Conservation (phyloP, 2,888 invertebrate genomes). For the Anagyrus pseudococci region DNA sequence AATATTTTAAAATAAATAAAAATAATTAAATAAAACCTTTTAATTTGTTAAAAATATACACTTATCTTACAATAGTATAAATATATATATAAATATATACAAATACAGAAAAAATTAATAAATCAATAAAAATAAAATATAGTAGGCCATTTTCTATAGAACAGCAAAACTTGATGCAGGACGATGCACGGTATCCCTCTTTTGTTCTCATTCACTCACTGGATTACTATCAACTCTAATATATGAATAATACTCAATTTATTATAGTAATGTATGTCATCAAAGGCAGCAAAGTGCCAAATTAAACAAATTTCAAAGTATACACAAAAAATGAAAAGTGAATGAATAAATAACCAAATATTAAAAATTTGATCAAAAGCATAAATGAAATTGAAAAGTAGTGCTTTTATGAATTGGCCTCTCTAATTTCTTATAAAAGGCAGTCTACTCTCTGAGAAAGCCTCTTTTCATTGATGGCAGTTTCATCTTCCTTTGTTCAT, state of each 20-base stretch:
- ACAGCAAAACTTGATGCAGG: conserved; percentile 13
- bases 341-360: background rate
- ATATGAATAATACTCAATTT: conserved; percentile 19
- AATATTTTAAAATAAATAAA: background rate
- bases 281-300: conserved; percentile 36
- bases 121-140: conserved; percentile 2
- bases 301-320: conserved; percentile 21
- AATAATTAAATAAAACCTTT: background rate
- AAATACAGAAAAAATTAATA: background rate
- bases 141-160: conserved; percentile 21
- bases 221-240: conserved; percentile 1
- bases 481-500: conserved; percentile 19
- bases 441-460: conserved; percentile 26
- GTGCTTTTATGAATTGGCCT: conserved; percentile 23
- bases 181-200: conserved; percentile 5
- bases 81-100: conserved; percentile 9
- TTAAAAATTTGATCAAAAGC: background rate
- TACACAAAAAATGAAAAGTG: background rate
- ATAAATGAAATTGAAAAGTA: background rate
- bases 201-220: background rate
- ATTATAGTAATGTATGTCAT: too few relatives aligned
- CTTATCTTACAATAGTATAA: conserved; percentile 9
- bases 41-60: background rate
- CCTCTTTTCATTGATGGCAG: conserved; percentile 29
- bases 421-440: conserved; percentile 26